Conservation (phyloP, 1,140 invertebrate genomes). For the Drosophila trapezifrons region DNA sequence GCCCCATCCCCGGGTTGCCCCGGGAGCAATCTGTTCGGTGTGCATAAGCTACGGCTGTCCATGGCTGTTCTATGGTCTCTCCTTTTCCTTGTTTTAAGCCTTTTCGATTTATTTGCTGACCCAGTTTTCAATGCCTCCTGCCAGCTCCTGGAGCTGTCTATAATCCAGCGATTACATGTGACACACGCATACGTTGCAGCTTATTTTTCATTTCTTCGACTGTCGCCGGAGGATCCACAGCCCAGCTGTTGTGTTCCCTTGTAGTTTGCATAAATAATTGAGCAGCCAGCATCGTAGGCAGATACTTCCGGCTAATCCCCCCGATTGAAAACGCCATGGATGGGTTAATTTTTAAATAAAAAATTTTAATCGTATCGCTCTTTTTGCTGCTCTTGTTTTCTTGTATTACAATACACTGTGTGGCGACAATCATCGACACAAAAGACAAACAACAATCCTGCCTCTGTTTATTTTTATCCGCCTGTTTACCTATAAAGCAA, state of each 20-base stretch:
- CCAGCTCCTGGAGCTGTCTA: slow-evolving; percentile 60
- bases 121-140: slow-evolving; percentile 61
- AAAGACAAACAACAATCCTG: slow-evolving; percentile 53
- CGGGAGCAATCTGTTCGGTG: slow-evolving; percentile 39
- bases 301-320: slow-evolving; percentile 25
- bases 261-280: slow-evolving; percentile 79
- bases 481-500: slow-evolving; percentile 28
- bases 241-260: slow-evolving; percentile 53
- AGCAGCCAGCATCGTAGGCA: slow-evolving; percentile 17
- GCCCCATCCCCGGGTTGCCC: not conserved
- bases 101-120: slow-evolving; percentile 79
- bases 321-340: slow-evolving; percentile 36
- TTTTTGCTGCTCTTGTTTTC: slow-evolving; percentile 37
- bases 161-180: slow-evolving; percentile 80
- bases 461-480: slow-evolving; percentile 17
- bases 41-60: slow-evolving; percentile 47
- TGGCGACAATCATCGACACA: slow-evolving; percentile 27
- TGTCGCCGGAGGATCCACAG: slow-evolving; percentile 46
- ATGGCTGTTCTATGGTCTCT: slow-evolving; percentile 41
- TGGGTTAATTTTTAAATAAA: slow-evolving; percentile 61
- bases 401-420: slow-evolving; percentile 34
- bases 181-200: slow-evolving; percentile 80
- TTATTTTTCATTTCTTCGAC: slow-evolving; percentile 79
- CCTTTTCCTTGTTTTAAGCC: slow-evolving; percentile 59
- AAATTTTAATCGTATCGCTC: slow-evolving; percentile 70